These are phyloP conservation scores for Vanessa tameamea DNA, from an alignment of 1,140 invertebrate species.

Conservation along the genomic window DNA sequence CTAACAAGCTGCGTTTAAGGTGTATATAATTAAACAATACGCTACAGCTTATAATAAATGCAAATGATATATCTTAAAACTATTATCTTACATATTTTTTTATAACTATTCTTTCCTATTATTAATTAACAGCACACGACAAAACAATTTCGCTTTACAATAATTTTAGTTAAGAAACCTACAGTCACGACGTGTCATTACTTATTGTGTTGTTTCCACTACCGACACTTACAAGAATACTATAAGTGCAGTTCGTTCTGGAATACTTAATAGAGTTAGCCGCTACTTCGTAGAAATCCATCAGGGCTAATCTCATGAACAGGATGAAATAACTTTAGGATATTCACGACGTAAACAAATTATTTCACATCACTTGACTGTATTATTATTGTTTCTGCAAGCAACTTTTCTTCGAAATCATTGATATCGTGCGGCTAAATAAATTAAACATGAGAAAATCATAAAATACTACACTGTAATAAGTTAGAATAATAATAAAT, in stretches of 20 bases:
- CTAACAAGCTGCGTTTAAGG: too few species aligned
- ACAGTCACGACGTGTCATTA: slow-evolving; percentile 41
- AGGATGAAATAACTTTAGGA: slow-evolving; percentile 26
- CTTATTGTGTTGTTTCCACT: slow-evolving; percentile 39
- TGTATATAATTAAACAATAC: too few species aligned
- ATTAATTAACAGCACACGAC: slow-evolving; percentile 42
- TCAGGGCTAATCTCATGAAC: slow-evolving; percentile 36
- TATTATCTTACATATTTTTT: not conserved
- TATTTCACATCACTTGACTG: slow-evolving; percentile 22
- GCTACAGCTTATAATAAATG: too few species aligned
- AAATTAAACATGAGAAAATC: slow-evolving; percentile 9
- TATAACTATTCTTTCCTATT: slow-evolving; percentile 28
- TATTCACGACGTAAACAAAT: slow-evolving; percentile 18
- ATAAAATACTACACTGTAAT: slow-evolving; percentile 1
- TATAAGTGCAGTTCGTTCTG: slow-evolving; percentile 37
- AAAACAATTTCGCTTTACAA: slow-evolving; percentile 40
- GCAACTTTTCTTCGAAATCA: slow-evolving; percentile 24
- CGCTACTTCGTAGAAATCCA: slow-evolving; percentile 41
- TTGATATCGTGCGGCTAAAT: slow-evolving; percentile 18
- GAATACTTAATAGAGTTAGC: slow-evolving; percentile 41
- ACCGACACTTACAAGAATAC: slow-evolving; percentile 40
- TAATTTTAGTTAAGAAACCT: slow-evolving; percentile 39
- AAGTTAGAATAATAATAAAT: not conserved
- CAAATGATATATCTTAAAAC: too few species aligned
- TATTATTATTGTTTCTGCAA: slow-evolving; percentile 25